Base-by-base conservation (phyloP, 2,797 vertebrate genomes). In the Tenualosa thibaudeaui region DNA sequence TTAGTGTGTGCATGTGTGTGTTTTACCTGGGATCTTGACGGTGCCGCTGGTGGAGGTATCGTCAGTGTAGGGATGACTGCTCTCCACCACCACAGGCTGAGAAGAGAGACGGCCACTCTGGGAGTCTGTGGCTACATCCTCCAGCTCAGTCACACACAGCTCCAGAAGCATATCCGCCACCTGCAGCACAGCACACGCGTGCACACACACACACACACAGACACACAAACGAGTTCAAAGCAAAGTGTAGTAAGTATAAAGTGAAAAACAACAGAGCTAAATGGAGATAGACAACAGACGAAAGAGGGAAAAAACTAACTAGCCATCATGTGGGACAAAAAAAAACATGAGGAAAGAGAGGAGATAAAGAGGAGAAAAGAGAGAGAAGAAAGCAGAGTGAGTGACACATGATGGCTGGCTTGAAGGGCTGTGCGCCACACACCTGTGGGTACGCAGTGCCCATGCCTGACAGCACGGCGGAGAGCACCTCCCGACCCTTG, bases 371-470 rank as follows among this genome's bases (percentile, higher is more conserved):
- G 17, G 53, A 60, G 26, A 26, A 13, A 31, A 56, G 54, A 46
- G 17, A 5, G 31, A 78, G 5, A 3, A 75, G 37, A 75, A 17
- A 71, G 65, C 12, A 9, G 5, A 31, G 26, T 8, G 8, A 31
- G 65, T 1, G 58, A 62, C 24, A 24, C 22, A 71, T 5, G 26
- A 5, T 13, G 13, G 3, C 13, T 71, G 31, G 12, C 26, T 4
- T 71, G 31, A 37, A 40, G 31, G 4, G 7, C 4, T 5, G 65
- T 5, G 10, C 13, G 15, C 10, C 6, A 89, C 93, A 90, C 87
- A 99, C 98, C 98, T 99, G 98, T 12, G 98, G 97, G 91, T 98
- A 99, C 49, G 98, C 97, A 0, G 97, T 99, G 26, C 98, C 98
- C 98, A 99, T 99, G 86, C 97, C 98, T 0, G 98, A 99, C 51